Conservation (phyloP, 2,113 vertebrate species). For the Oenanthe melanoleuca region DNA sequence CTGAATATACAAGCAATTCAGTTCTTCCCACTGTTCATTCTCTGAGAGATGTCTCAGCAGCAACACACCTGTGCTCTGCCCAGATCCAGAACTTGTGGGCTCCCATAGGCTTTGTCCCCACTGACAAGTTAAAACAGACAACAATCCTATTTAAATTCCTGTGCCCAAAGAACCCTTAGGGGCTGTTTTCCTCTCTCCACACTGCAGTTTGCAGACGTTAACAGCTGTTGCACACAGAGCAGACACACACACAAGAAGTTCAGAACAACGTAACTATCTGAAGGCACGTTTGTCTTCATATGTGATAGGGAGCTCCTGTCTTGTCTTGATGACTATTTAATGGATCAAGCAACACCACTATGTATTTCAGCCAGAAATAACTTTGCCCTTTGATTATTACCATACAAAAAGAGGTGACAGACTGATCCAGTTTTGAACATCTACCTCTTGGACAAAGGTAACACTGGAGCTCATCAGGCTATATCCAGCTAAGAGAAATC, state of each 20-base stretch:
- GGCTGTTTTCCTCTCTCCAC: neutral
- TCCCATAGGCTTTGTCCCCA: neutral
- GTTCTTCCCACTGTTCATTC: neutral
- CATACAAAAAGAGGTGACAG: neutral
- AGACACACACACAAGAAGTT: neutral
- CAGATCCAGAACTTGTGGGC: neutral
- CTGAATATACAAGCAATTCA: neutral
- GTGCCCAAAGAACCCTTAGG: neutral
- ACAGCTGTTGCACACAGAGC: neutral
- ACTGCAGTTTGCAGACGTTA: constrained; percentile 18
- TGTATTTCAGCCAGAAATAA: neutral
- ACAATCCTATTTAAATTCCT: neutral
- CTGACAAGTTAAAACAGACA: neutral
- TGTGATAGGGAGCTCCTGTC: neutral
- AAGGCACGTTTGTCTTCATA: constrained; percentile 14
- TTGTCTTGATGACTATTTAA: constrained; percentile 29
- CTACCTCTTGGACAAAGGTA: neutral
- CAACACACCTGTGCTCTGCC: neutral
- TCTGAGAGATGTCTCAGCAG: constrained; percentile 25
- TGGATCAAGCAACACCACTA: neutral
- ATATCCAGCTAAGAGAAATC: neutral
- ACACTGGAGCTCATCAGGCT: neutral
- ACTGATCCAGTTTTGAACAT: neutral
- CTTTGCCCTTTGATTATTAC: neutral
- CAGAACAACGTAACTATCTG: neutral